Evolutionary conservation across 2,888 invertebrate genomes (phyloP), one percentile per base, ranked within the genome.

Genomic region (Tachina grossa): DNA sequence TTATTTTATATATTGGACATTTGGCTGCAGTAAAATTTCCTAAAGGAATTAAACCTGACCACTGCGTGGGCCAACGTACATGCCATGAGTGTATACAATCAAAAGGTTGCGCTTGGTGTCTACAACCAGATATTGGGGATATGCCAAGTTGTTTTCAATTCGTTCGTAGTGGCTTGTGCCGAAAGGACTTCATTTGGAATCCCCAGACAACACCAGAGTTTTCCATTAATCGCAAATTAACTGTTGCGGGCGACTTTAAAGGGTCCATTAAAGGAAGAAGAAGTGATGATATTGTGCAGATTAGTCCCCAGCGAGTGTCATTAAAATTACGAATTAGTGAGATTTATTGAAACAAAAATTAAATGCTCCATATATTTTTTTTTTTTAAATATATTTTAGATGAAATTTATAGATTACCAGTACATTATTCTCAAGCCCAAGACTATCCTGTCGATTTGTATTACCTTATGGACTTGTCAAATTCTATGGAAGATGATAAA

Each of bases 401-500:
- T 90, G 96, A 97, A 94, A 95, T 95, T 87, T 95, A 96, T 89
- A 95, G 94, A 88, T 94, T 98, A 89, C 92, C 94, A 9, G 95
- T 98, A 90, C 94, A 94, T 57, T 97, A 97, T 91, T 95, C 96
- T 0, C 97, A 97, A 93, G 97, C 97, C 0, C 95, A 96, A 91
- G 98, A 99, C 92, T 99, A 99, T 93, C 99, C 99, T 0, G 98
- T 99, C 2, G 99, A 99, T 93, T 95, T 99, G 16, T 99, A 99
- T 93, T 99, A 99, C 92, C 96, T 99, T 90, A 99, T 99, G 99
- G 99, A 99, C 93, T 94, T 99, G 90, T 99, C 99, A 89, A 97
- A 98, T 93, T 99, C 99, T 76, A 99, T 99, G 99, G 96, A 96
- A 91, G 99, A 99, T 92, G 99, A 99, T 92, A 99, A 99, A 91